Percentiles rank a stretch among this genome's conserved stretches.
These are phyloP conservation scores for Pelodiscus sinensis DNA, from an alignment of 2,113 vertebrate genomes.

Conservation along the genomic window DNA sequence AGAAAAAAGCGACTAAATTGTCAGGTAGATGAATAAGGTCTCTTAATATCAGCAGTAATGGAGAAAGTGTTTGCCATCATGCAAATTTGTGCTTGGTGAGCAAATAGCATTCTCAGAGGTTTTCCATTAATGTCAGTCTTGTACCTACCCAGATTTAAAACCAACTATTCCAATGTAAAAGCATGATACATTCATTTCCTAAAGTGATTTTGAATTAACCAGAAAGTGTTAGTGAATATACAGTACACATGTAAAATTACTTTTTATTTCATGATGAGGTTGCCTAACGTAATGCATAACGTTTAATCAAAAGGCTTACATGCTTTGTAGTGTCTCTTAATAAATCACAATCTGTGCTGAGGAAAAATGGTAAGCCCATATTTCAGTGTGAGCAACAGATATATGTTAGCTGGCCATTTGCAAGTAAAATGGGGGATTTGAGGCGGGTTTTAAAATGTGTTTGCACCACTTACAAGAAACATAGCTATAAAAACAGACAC, in stretches of 20 bases:
- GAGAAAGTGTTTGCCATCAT: slow-evolving; percentile 64
- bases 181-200: not conserved
- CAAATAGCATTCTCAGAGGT: slow-evolving; percentile 53
- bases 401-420: slow-evolving; percentile 55
- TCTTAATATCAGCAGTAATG: slow-evolving; percentile 64
- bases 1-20: slow-evolving; percentile 47
- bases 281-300: not conserved
- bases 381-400: slow-evolving; percentile 42
- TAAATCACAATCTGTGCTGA: not conserved
- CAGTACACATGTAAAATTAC: not conserved
- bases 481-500: slow-evolving; percentile 28
- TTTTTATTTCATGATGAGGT: not conserved
- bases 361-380: not conserved
- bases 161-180: slow-evolving; percentile 18
- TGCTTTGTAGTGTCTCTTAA: not conserved
- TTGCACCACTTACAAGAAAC: slow-evolving; percentile 53
- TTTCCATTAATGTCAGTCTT: slow-evolving; percentile 64
- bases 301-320: not conserved
- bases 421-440: slow-evolving; percentile 65
- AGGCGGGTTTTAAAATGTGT: slow-evolving; percentile 41
- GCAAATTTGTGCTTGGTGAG: slow-evolving; percentile 70
- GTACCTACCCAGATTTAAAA: slow-evolving; percentile 25
- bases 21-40: slow-evolving; percentile 56
- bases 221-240: slow-evolving; percentile 13
- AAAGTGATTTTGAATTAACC: not conserved